phyloP scores from a whole-genome alignment of 92 coral and sea anemone genomes.

The Nematostella vectensis region DNA sequence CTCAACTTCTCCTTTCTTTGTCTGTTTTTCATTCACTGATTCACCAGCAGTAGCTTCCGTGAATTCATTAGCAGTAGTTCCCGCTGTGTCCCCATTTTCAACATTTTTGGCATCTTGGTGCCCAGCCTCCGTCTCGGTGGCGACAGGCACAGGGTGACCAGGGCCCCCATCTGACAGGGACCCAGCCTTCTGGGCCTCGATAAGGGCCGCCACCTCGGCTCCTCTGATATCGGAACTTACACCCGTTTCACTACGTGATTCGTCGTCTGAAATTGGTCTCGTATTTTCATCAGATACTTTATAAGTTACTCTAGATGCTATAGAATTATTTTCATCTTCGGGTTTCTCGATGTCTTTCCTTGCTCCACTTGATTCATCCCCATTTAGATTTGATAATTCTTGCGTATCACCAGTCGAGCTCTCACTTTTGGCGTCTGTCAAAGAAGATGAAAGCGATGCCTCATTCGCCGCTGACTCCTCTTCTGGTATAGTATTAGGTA shows the following conservation, averaged over 20 bases:
- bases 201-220: constrained; percentile 31
- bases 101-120: constrained; percentile 5
- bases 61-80: constrained; percentile 1
- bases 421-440: neutral
- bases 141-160: constrained; percentile 21
- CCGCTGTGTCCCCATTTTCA: constrained; percentile 1
- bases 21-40: constrained; percentile 1
- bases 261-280: too few relatives aligned
- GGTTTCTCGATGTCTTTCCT: too few relatives aligned
- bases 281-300: too few relatives aligned
- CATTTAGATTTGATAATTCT: neutral
- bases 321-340: too few relatives aligned
- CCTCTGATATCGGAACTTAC: constrained; percentile 63
- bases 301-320: too few relatives aligned
- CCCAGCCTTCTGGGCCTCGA: neutral
- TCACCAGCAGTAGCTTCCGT: constrained; percentile 2
- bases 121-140: neutral
- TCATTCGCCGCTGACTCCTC: constrained; percentile 29
- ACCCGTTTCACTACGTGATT: constrained; percentile 48
- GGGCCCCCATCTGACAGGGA: constrained; percentile 3
- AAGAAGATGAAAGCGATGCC: neutral
- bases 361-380: constrained; percentile 4
- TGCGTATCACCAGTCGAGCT: neutral
- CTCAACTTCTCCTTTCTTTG: neutral
- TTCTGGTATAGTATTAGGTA: constrained; percentile 45